phyloP scores from a whole-genome alignment of 2,113 vertebrate genomes.

The Eleginops maclovinus region DNA sequence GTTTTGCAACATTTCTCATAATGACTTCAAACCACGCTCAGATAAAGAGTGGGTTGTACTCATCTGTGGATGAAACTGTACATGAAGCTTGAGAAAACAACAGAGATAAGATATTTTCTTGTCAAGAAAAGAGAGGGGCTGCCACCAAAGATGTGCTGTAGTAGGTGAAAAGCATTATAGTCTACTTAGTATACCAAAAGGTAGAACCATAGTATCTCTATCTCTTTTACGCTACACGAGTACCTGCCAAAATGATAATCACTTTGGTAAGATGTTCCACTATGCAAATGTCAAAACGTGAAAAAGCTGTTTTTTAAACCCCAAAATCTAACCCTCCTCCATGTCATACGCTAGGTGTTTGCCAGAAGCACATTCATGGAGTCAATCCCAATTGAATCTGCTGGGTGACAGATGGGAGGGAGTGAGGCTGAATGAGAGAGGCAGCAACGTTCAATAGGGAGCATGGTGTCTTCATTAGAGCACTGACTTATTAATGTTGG shows the following conservation, averaged over 20 bases:
- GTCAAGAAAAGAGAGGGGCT: slow-evolving; percentile 2
- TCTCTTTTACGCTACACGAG: background rate
- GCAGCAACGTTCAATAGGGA: slow-evolving; percentile 38
- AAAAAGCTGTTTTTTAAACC: slow-evolving; percentile 23
- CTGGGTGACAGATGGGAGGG: slow-evolving; percentile 58
- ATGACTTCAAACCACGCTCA: slow-evolving; percentile 25
- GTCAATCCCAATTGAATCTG: slow-evolving; percentile 39
- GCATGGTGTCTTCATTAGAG: slow-evolving; percentile 38
- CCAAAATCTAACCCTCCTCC: slow-evolving; percentile 2
- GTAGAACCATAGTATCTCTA: background rate
- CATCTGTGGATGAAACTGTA: slow-evolving; percentile 17
- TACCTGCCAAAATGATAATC: background rate
- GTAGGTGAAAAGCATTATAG: background rate
- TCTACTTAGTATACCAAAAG: background rate
- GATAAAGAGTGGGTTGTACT: slow-evolving; percentile 15
- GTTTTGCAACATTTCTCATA: slow-evolving; percentile 18
- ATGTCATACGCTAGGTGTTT: slow-evolving; percentile 38
- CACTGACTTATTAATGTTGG: slow-evolving; percentile 63
- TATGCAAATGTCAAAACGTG: background rate
- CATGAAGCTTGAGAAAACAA: background rate
- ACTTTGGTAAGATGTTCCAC: background rate
- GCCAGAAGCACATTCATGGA: slow-evolving; percentile 22
- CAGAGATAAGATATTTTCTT: slow-evolving; percentile 3
- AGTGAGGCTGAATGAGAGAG: slow-evolving; percentile 43
- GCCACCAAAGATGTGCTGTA: background rate